Base-by-base conservation (phyloP, 1,140 invertebrate species). In the Lasioglossum albipes region DNA sequence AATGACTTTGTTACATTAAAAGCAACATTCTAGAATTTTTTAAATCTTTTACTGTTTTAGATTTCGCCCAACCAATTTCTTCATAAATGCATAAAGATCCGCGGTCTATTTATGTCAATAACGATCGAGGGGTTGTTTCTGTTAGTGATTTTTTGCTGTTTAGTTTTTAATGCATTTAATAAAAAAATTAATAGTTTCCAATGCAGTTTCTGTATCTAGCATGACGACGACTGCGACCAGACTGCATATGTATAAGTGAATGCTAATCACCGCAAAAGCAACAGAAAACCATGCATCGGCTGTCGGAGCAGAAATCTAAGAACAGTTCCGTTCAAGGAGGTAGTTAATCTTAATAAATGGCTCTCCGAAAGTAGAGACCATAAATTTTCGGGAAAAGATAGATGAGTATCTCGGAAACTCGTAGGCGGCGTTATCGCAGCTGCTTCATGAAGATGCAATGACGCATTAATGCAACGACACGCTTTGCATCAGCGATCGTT, bases 401-500 rank as follows among this genome's bases (percentile, higher is more conserved):
- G 78, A 80, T 75, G 78, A 61, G 72, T 80, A 80, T 75, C 52
- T 57, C 64, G 52, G 42, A 57, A 41, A 67, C 49, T 75, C 72
- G 78, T 80, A 80, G 78, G 78, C 78, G 78, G 72, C 64, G 27
- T 80, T 80, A 80, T 80, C 78, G 72, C 72, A 9, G 41, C 52
- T 57, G 71, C 78, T 80, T 74, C 72, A 75, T 75, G 78, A 80
- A 75, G 78, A 75, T 75, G 71, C 71, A 74, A 80, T 68, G 78
- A 75, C 52, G 72, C 78, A 80, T 80, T 80, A 80, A 80, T 80
- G 78, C 78, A 75, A 80, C 78, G 62, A 75, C 78, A 75, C 54
- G 78, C 64, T 75, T 75, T 52, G 78, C 78, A 80, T 75, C 64
- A 16, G 54, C 52, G 54, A 80, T 75, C 78, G 45, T 80, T 80